A percentile compares a stretch with the other conserved stretches of the same genome.
Conservation (phyloP, 2,888 invertebrate species). For the Augochlorella aurata region DNA sequence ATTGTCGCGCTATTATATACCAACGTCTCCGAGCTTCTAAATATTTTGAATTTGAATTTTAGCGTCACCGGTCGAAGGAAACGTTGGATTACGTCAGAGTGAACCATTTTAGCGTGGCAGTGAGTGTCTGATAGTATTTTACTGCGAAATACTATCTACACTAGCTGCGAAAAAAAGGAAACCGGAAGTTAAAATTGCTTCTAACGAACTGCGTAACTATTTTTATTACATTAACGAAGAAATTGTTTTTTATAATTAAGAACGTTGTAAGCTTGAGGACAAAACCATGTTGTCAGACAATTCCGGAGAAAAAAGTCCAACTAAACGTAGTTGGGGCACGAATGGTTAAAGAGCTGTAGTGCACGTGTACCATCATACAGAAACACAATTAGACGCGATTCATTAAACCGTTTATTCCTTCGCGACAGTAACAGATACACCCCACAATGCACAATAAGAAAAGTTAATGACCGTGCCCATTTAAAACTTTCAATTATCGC, state of each 20-base stretch:
- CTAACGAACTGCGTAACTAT: neutral
- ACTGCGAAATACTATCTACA: neutral
- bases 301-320: neutral
- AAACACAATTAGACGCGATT: neutral
- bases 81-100: neutral
- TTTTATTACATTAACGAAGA: neutral
- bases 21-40: no score
- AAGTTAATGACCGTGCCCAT: neutral
- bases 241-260: neutral
- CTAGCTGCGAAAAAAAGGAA: neutral
- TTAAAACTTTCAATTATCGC: constrained; percentile 21
- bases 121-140: neutral
- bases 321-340: neutral
- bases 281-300: neutral
- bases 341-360: constrained; percentile 17
- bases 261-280: neutral
- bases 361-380: constrained; percentile 15
- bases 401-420: constrained; percentile 16
- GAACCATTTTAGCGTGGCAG: neutral
- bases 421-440: neutral
- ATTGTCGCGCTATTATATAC: neutral
- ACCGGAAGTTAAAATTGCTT: constrained; percentile 9
- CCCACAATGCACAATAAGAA: constrained; percentile 1
- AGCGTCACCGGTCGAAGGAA: neutral
- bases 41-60: neutral